Evolutionary conservation across 64 coral and sea anemone genomes (phyloP).

Genomic region (Anthopleura sola): DNA sequence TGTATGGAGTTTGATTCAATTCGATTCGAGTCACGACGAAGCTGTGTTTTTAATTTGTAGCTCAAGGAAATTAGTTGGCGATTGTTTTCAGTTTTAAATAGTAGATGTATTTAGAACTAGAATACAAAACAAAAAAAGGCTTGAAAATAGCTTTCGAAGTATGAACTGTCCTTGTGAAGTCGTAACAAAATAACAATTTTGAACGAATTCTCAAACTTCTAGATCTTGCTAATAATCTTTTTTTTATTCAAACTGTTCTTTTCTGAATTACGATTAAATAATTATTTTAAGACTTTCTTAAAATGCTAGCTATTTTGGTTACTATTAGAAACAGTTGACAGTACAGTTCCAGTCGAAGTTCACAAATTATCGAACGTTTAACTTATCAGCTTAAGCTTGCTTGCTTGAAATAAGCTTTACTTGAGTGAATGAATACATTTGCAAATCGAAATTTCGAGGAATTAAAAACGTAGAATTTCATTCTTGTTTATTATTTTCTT

Average conservation of each 20-base stretch:
- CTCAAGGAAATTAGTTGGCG: background rate
- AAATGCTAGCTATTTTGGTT: conserved; percentile 1
- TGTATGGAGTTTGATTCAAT: background rate
- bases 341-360: too few relatives aligned
- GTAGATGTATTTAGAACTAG: background rate
- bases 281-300: background rate
- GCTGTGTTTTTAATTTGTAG: background rate
- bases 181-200: background rate
- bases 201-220: background rate
- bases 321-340: background rate
- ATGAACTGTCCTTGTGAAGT: background rate
- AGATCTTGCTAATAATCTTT: background rate
- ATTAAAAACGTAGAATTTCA: background rate
- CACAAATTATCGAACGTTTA: background rate
- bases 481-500: background rate
- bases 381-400: background rate
- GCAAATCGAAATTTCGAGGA: background rate
- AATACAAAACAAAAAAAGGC: background rate
- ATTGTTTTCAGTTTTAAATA: background rate
- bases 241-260: background rate
- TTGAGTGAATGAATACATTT: background rate
- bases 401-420: background rate
- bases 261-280: background rate
- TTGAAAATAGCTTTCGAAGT: background rate
- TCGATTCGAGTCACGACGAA: background rate